These are phyloP conservation scores for Drosophila dives DNA, from an alignment of 2,888 invertebrate species.

Conservation along the genomic window DNA sequence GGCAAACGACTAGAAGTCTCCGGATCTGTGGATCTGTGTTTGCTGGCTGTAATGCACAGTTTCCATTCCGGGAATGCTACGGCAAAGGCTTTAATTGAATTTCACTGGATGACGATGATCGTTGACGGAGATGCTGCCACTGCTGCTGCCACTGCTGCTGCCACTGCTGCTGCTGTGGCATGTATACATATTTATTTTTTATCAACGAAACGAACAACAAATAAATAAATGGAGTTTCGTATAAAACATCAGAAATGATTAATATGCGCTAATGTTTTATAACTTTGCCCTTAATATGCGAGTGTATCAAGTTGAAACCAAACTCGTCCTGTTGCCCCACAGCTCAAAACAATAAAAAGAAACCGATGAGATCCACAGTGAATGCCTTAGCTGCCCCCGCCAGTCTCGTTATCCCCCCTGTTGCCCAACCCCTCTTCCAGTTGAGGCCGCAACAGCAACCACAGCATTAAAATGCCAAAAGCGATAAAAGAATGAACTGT, in stretches of 20 bases:
- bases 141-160: too few relatives aligned
- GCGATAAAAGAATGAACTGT: constrained; percentile 76
- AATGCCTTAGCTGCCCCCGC: constrained; percentile 3
- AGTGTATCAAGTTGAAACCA: constrained; percentile 45
- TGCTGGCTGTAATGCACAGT: constrained; percentile 35
- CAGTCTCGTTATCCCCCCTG: background rate
- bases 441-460: constrained; percentile 30
- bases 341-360: constrained; percentile 44
- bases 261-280: constrained; percentile 78
- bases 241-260: constrained; percentile 70
- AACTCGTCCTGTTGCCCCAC: constrained; percentile 55
- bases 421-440: background rate
- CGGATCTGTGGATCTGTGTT: background rate
- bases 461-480: constrained; percentile 76
- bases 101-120: constrained; percentile 32
- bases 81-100: constrained; percentile 72
- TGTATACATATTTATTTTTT: constrained; percentile 29
- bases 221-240: constrained; percentile 70
- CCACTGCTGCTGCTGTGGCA: background rate
- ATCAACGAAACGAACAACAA: constrained; percentile 31
- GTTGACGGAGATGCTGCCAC: constrained; percentile 1
- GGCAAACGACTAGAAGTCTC: constrained; percentile 1
- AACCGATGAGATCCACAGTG: constrained; percentile 14
- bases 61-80: constrained; percentile 61
- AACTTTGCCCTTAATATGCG: constrained; percentile 75